Percentiles rank a stretch among this genome's conserved stretches.
These are phyloP conservation scores for Drosophila lowei DNA, from an alignment of 1,140 invertebrate species.

Conservation along the genomic window DNA sequence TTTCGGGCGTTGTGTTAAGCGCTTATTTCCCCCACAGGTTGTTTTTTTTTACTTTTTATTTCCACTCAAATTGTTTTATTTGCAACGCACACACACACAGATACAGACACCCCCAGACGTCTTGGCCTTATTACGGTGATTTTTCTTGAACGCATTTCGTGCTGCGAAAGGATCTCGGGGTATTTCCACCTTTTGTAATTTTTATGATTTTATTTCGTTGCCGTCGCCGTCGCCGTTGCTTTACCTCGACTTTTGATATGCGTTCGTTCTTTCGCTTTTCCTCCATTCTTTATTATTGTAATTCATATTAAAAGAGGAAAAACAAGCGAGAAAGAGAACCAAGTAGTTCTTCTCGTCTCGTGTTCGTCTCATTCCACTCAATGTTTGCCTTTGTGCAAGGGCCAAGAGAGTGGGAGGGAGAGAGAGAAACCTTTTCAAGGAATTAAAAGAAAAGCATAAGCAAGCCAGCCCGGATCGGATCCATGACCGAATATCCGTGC, in stretches of 20 bases:
- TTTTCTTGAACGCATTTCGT: conserved; percentile 78
- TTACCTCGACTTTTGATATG: conserved; percentile 52
- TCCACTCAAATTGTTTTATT: conserved; percentile 82
- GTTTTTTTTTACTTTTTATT: conserved; percentile 80
- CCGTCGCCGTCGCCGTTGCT: conserved; percentile 5
- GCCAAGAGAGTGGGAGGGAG: too few species aligned
- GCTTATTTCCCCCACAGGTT: conserved; percentile 41
- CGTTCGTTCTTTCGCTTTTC: conserved; percentile 41
- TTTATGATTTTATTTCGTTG: conserved; percentile 76
- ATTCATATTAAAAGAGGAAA: conserved; percentile 63
- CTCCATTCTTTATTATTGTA: conserved; percentile 73
- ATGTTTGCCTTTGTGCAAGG: conserved; percentile 37
- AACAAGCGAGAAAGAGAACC: not conserved
- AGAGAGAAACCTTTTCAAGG: conserved; percentile 61
- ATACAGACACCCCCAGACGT: conserved; percentile 39
- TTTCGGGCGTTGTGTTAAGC: conserved; percentile 68
- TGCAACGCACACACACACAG: conserved; percentile 39
- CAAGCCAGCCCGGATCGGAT: conserved; percentile 29
- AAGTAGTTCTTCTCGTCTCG: conserved; percentile 34
- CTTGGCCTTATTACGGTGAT: conserved; percentile 77
- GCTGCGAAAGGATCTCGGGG: conserved; percentile 48
- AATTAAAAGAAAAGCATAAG: conserved; percentile 70
- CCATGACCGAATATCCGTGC: conserved; percentile 56
- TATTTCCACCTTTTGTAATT: conserved; percentile 74
- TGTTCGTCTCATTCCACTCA: conserved; percentile 15